A percentile compares a stretch with the other conserved stretches of the same genome.
phyloP scores from a whole-genome alignment of 2,888 invertebrate species.

The Rhagonycha lutea region DNA sequence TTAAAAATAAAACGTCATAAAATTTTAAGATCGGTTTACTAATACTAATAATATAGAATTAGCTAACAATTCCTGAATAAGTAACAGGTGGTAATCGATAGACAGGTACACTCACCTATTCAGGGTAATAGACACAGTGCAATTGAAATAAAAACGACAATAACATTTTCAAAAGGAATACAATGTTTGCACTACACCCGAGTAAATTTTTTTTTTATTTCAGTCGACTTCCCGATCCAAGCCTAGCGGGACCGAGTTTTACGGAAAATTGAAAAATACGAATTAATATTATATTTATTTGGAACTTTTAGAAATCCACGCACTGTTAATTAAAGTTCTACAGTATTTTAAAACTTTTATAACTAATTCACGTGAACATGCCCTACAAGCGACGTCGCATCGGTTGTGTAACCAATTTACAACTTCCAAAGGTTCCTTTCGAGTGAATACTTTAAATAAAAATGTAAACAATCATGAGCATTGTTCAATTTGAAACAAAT shows the following conservation, averaged over 20 bases:
- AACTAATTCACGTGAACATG: not conserved
- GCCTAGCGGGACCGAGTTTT: not conserved
- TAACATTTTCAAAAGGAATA: not conserved
- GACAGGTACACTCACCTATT: not conserved
- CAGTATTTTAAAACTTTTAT: not conserved
- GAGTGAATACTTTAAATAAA: not conserved
- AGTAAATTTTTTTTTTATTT: not conserved
- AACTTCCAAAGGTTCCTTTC: not conserved
- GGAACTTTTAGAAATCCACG: not conserved
- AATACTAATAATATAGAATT: not conserved
- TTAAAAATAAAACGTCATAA: not conserved
- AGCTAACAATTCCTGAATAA: not conserved
- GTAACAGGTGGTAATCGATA: not conserved
- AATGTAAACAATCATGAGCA: not conserved
- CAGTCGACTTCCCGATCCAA: not conserved
- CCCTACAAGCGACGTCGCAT: not conserved
- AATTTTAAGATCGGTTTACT: not conserved
- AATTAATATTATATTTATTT: not conserved
- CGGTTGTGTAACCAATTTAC: not conserved
- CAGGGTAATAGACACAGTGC: not conserved
- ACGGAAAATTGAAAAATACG: not conserved
- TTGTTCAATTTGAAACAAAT: not conserved
- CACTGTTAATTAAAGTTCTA: not conserved
- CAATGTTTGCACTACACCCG: not conserved
- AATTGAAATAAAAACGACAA: not conserved